These are phyloP conservation scores for Pasiphila rectangulata DNA, from an alignment of 2,888 invertebrate species.

Conservation along the genomic window DNA sequence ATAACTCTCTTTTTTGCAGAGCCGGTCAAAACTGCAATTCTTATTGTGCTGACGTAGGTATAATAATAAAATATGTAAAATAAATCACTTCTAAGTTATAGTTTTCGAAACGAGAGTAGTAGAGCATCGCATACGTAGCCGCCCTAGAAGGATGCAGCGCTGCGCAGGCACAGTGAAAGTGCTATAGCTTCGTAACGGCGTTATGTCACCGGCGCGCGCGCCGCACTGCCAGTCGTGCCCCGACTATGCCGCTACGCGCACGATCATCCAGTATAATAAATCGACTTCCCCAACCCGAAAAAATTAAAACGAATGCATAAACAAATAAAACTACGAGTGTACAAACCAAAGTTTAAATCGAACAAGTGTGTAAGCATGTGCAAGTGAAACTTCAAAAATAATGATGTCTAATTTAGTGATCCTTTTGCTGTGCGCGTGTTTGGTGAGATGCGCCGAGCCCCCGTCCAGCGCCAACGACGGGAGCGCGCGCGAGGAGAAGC, in stretches of 20 bases:
- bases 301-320: conserved; percentile 15
- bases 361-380: conserved; percentile 49
- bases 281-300: conserved; percentile 33
- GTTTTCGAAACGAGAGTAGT: conserved; percentile 25
- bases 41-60: too few species aligned
- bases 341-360: conserved; percentile 14
- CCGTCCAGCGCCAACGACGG: conserved; percentile 51
- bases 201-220: conserved; percentile 71
- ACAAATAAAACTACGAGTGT: conserved; percentile 28
- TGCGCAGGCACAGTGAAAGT: conserved; percentile 73
- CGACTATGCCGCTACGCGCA: conserved; percentile 70
- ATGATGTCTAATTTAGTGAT: conserved; percentile 66
- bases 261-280: too few species aligned
- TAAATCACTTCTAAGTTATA: too few species aligned
- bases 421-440: conserved; percentile 56
- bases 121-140: conserved; percentile 31
- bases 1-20: too few species aligned
- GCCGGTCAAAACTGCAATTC: too few species aligned
- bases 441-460: conserved; percentile 53
- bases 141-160: conserved; percentile 52
- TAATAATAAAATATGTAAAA: too few species aligned
- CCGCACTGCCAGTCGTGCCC: conserved; percentile 54
- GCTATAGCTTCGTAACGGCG: conserved; percentile 61
- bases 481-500: conserved; percentile 66
- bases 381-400: conserved; percentile 44